Evolutionary conservation across 2,888 invertebrate genomes (phyloP), one percentile per base, ranked within the genome.

Genomic region (Pristionchus arcanus): DNA sequence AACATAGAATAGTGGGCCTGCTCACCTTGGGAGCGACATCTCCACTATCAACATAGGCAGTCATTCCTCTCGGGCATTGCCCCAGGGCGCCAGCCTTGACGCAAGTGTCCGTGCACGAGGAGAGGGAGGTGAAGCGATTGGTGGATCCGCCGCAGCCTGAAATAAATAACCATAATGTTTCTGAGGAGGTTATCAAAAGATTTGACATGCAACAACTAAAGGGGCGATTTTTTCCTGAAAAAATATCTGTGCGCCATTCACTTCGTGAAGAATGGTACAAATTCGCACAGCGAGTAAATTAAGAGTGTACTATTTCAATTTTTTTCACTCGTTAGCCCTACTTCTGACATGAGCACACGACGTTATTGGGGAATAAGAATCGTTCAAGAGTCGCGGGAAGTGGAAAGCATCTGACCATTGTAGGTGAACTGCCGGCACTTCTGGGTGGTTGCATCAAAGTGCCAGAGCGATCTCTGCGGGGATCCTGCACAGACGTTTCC

Each of bases 51-150:
- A 92, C 90, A 85, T 92, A 92, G 25, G 94, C 92, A 16, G 90
- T 91, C 94, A 95, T 94, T 90, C 94, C 94, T 81, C 93, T 90
- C 71, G 94, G 94, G 90, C 94, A 94, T 19, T 93, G 90, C 19
- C 94, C 94, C 59, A 93, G 90, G 59, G 92, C 91, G 74, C 92
- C 92, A 1, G 92, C 90, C 77, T 92, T 90, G 71, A 92, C 91
- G 77, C 94, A 94, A 77, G 92, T 91, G 28, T 93, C 92, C 59
- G 92, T 91, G 89, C 94, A 94, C 15, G 94, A 91, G 25, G 90
- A 90, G 49, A 93, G 92, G 63, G 93, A 93, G 25, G 92, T 92
- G 91, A 94, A 93, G 59, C 94, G 91, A 89, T 94, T 94, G 13
- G 94, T 77, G 1, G 94, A 93, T 74, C 94, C 94, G 53, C 94